Percentiles rank a stretch among this genome's conserved stretches.
Evolutionary conservation across 2,888 invertebrate species (phyloP).

Genomic region (Drosophila setosimentum): DNA sequence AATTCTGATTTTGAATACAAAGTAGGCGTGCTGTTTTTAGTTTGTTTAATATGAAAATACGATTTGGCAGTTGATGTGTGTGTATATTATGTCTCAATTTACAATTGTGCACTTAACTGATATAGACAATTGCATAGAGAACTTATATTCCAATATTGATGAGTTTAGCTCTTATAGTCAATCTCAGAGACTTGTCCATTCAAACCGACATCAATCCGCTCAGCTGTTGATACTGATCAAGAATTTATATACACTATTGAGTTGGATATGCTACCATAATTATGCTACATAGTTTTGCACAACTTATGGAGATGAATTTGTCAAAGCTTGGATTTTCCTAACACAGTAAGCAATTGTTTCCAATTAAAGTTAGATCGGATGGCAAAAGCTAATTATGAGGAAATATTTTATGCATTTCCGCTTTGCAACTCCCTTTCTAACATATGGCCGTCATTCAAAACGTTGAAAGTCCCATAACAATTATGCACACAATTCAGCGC

Average conservation of each 20-base stretch:
- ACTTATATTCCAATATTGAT: not conserved
- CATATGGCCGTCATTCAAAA: not conserved
- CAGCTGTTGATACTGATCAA: not conserved
- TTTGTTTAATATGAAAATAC: not conserved
- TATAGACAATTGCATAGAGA: not conserved
- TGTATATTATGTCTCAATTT: not conserved
- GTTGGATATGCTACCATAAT: not conserved
- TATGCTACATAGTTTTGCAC: not conserved
- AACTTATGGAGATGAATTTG: not conserved
- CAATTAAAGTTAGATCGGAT: not conserved
- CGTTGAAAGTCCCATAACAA: slow-evolving; percentile 25
- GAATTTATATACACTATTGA: not conserved
- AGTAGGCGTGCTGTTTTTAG: not conserved
- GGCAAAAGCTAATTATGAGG: too few relatives aligned
- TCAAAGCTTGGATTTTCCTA: not conserved
- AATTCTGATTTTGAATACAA: too few relatives aligned
- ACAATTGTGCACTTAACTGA: not conserved
- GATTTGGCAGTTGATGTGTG: not conserved
- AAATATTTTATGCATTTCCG: slow-evolving; percentile 6
- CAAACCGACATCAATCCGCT: not conserved
- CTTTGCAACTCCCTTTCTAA: not conserved
- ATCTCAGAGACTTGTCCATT: not conserved
- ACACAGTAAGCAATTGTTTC: not conserved
- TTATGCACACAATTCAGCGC: slow-evolving; percentile 59
- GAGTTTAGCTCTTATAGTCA: not conserved